Conservation (phyloP, 2,888 invertebrate species). For the Eupithecia subumbrata region DNA sequence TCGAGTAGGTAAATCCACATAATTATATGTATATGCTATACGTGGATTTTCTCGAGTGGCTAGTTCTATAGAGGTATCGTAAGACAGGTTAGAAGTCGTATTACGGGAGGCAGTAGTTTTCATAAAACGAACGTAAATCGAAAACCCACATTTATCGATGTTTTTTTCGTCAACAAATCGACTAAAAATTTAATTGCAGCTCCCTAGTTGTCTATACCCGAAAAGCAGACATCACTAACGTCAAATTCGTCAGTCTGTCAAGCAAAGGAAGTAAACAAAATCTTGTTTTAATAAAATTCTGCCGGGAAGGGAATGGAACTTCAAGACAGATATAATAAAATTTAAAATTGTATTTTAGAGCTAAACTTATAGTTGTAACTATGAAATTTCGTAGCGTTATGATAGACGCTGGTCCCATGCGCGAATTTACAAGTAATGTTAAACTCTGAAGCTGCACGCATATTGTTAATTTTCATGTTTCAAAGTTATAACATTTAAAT, state of each 20-base stretch:
- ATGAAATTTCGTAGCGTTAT: slow-evolving; percentile 90
- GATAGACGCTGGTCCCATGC: slow-evolving; percentile 86
- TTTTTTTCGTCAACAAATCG: not conserved
- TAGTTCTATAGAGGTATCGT: too few relatives aligned
- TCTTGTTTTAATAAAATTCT: not conserved
- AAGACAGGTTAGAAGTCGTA: not conserved
- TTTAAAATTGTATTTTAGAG: not conserved
- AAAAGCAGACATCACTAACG: not conserved
- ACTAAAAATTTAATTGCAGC: not conserved
- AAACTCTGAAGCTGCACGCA: not conserved
- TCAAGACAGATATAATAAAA: not conserved
- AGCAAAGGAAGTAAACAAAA: slow-evolving; percentile 12
- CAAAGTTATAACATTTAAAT: slow-evolving; percentile 11
- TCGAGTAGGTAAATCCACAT: too few relatives aligned
- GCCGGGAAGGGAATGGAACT: slow-evolving; percentile 21
- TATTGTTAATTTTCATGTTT: not conserved
- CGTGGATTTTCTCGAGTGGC: too few relatives aligned
- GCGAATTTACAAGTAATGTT: slow-evolving; percentile 87
- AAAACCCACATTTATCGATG: not conserved
- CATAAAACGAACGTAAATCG: not conserved
- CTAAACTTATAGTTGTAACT: slow-evolving; percentile 1
- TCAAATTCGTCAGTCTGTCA: not conserved
- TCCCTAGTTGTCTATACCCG: slow-evolving; percentile 21
- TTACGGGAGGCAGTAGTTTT: slow-evolving; percentile 1
- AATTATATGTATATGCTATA: too few relatives aligned